A percentile compares a stretch with the other conserved stretches of the same genome.
phyloP scores from a whole-genome alignment of 2,888 invertebrate genomes.

The Altica lythri region DNA sequence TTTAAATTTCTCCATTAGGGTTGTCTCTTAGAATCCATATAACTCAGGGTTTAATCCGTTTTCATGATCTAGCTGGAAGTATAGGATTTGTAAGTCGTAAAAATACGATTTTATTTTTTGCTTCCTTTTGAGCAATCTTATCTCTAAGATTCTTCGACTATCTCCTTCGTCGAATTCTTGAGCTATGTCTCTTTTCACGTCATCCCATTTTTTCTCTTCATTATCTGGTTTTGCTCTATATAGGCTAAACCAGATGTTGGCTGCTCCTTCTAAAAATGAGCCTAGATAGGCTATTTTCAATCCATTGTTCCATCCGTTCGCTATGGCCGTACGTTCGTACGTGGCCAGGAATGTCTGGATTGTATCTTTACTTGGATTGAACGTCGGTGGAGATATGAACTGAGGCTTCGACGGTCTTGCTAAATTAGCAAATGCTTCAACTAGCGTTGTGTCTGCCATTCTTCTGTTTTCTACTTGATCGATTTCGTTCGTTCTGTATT shows the following conservation, averaged over 20 bases:
- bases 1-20: neutral
- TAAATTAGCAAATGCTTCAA: neutral
- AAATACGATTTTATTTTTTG: constrained; percentile 1
- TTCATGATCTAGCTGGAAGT: neutral
- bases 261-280: constrained; percentile 18
- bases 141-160: neutral
- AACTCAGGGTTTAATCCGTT: neutral
- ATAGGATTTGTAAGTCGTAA: constrained; percentile 3
- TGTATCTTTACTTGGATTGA: neutral
- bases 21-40: neutral
- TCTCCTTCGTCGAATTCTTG: constrained; percentile 8
- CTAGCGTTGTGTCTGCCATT: neutral
- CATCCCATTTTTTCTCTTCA: neutral
- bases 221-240: constrained; percentile 6
- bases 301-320: constrained; percentile 13
- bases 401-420: neutral
- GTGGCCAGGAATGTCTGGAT: neutral
- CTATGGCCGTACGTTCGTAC: constrained; percentile 15
- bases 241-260: constrained; percentile 8
- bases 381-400: neutral
- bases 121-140: constrained; percentile 1
- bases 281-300: constrained; percentile 18
- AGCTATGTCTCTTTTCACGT: neutral
- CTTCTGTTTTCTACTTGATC: no score
- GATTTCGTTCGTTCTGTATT: no score